Evolutionary conservation across 2,888 invertebrate species (phyloP).

Genomic region (Serrognathus titanus): DNA sequence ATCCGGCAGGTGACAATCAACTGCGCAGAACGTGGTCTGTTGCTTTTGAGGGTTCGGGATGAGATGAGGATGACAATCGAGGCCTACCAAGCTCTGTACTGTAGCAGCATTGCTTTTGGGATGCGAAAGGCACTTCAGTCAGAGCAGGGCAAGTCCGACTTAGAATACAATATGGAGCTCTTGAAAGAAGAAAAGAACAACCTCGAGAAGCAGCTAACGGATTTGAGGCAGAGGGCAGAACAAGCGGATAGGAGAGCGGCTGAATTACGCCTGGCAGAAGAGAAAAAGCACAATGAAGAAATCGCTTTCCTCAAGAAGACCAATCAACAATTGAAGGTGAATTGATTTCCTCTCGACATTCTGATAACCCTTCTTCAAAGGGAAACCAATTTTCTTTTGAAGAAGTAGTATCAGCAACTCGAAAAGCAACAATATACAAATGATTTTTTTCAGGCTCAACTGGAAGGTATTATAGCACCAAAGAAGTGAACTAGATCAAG

Average conservation of each 20-base stretch:
- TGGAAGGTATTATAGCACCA: slow-evolving; percentile 92
- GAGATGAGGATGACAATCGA: slow-evolving; percentile 96
- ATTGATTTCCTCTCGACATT: background rate
- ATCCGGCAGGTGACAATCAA: slow-evolving; percentile 96
- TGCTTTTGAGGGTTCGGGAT: slow-evolving; percentile 87
- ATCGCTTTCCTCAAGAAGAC: slow-evolving; percentile 89
- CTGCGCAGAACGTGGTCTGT: slow-evolving; percentile 92
- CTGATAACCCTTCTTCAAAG: too few relatives aligned
- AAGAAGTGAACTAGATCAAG: slow-evolving; percentile 58
- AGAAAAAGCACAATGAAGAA: slow-evolving; percentile 90
- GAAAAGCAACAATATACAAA: too few relatives aligned
- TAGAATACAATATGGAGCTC: slow-evolving; percentile 70
- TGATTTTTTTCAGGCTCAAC: slow-evolving; percentile 67
- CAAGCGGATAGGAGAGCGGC: slow-evolving; percentile 78
- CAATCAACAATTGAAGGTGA: slow-evolving; percentile 86
- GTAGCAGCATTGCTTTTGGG: slow-evolving; percentile 96
- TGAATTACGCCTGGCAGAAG: slow-evolving; percentile 83
- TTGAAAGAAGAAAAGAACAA: slow-evolving; percentile 64
- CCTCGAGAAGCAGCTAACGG: slow-evolving; percentile 60
- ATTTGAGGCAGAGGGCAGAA: slow-evolving; percentile 69
- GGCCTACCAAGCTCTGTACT: slow-evolving; percentile 94
- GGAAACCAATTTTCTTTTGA: too few relatives aligned
- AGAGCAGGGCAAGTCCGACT: slow-evolving; percentile 80
- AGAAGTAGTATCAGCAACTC: too few relatives aligned
- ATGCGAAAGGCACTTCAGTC: slow-evolving; percentile 96